Conservation (phyloP, 2,797 vertebrate species). For the Picus viridis region DNA sequence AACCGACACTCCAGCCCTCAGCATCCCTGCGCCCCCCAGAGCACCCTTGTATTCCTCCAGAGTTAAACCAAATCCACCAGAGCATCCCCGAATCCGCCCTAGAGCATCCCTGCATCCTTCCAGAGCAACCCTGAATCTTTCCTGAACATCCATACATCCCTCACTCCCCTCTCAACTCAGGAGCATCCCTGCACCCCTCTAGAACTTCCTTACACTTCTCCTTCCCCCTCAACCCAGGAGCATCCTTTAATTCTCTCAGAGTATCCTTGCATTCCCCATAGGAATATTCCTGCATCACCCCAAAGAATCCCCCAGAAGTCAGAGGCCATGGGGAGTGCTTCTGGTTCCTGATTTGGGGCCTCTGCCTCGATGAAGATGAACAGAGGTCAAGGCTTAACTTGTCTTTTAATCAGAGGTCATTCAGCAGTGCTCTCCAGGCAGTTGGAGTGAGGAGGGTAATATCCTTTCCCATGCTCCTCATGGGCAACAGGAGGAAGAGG, state of each 20-base stretch:
- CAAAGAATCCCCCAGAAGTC: accelerated
- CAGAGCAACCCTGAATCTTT: too few species aligned
- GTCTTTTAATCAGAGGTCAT: not conserved
- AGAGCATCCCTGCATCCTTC: not conserved
- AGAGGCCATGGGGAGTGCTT: not conserved
- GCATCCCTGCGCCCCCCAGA: not conserved
- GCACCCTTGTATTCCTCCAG: not conserved
- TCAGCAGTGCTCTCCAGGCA: not conserved
- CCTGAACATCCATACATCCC: too few species aligned
- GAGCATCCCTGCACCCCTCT: not conserved
- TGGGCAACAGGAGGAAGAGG: not conserved
- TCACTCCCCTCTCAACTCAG: not conserved
- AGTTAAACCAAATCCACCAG: not conserved
- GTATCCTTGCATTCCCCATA: not conserved
- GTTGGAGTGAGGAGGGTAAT: not conserved
- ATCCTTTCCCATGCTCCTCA: not conserved
- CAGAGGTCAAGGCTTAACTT: not conserved
- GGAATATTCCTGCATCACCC: not conserved
- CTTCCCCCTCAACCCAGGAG: not conserved
- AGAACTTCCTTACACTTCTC: not conserved
- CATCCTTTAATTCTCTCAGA: not conserved
- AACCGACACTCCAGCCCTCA: not conserved
- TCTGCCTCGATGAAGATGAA: not conserved
- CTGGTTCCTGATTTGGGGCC: not conserved
- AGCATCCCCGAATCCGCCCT: not conserved